Evolutionary conservation across 2,888 invertebrate genomes (phyloP), one percentile per base, ranked within the genome.

Genomic region (Caprella mutica): DNA sequence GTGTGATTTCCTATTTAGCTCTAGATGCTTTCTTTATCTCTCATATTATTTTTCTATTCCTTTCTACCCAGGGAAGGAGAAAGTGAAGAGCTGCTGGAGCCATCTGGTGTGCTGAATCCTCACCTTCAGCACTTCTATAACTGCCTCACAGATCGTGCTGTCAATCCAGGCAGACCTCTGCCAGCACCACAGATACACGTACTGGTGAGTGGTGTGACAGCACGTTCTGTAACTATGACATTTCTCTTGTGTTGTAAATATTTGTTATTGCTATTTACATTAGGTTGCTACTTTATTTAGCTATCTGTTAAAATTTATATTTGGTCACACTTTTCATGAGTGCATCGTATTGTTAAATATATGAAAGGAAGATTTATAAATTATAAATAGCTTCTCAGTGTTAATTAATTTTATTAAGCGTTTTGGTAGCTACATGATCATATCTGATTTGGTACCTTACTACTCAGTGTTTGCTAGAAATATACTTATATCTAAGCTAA

Each of bases 141-240:
- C 71, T 78, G 78, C 64, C 73, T 82, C 63, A 77, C 80, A 46
- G 75, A 75, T 65, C 71, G 80, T 62, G 81, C 78, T n/a, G 68
- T 80, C 67, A 75, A 81, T 69, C 80, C 80, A n/a, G 75, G 73
- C 3, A 76, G 78, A 65, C 76, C 78, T 4, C 79, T 80, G 12
- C 73, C 76, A 35, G 61, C 72, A 23, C 69, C 80, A 52, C 75
- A 77, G 65, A 72, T 77, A 65, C 72, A 73, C 54, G 73, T 78
- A 1, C 72, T 70, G 52, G 73, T 74, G 43, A 74, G 61, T 33
- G n/a, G n/a, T n/a, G n/a, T n/a, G n/a, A n/a, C n/a, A n/a, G n/a
- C n/a, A n/a, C n/a, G n/a, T n/a, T n/a, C n/a, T n/a, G n/a, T n/a
- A n/a, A n/a, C n/a, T n/a, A n/a, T n/a, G n/a, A n/a, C n/a, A n/a